phyloP scores from a whole-genome alignment of 2,888 invertebrate genomes.

The Sminthurides aquaticus region DNA sequence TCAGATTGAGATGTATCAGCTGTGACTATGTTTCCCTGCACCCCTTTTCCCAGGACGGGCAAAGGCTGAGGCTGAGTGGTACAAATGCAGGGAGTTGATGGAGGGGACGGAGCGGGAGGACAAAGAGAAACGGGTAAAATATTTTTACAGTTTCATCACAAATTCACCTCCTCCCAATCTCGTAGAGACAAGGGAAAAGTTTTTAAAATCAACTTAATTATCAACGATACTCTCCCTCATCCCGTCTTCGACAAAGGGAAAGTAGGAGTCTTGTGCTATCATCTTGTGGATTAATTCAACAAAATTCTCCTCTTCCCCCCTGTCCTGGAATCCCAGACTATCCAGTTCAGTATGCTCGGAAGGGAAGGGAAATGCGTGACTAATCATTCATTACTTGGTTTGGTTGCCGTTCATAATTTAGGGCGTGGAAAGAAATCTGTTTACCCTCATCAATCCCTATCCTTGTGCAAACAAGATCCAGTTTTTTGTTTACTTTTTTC shows the following conservation, averaged over 20 bases:
- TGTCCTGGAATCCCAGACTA: no score
- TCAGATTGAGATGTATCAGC: no score
- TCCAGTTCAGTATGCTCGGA: no score
- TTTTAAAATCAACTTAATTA: neutral
- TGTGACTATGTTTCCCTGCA: no score
- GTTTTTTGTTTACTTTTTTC: neutral
- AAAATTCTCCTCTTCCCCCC: neutral
- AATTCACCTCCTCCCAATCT: neutral
- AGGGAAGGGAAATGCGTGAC: no score
- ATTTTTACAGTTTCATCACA: neutral
- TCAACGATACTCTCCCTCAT: neutral
- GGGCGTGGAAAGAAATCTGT: neutral
- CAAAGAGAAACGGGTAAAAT: neutral
- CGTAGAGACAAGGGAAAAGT: neutral
- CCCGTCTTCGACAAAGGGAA: no score
- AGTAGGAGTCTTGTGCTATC: no score
- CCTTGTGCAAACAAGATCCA: neutral
- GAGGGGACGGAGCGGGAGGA: neutral
- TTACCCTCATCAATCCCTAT: neutral
- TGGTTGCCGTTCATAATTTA: neutral
- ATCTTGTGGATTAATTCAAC: neutral
- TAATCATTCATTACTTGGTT: neutral
- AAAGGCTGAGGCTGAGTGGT: no score
- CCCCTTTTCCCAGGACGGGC: no score
- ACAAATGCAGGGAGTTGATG: neutral